Conservation (phyloP, 2,113 vertebrate genomes). For the Passer domesticus region DNA sequence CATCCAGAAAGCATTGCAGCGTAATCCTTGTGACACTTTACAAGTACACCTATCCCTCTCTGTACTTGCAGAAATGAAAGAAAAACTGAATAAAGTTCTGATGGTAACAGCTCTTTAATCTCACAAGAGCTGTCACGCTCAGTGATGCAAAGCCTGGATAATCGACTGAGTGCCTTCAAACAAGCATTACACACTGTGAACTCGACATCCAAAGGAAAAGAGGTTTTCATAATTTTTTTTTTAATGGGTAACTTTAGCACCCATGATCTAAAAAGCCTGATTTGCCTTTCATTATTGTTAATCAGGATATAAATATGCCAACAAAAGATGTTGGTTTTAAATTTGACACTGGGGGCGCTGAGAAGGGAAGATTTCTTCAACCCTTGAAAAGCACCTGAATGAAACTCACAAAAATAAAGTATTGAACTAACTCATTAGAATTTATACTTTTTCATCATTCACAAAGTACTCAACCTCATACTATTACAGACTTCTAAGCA, state of each 20-base stretch:
- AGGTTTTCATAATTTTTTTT: neutral
- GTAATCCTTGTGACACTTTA: neutral
- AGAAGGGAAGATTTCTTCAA: neutral
- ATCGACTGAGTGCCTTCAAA: neutral
- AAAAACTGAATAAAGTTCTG: constrained; percentile 20
- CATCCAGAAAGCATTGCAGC: neutral
- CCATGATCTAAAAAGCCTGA: neutral
- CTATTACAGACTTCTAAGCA: neutral
- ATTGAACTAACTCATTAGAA: neutral
- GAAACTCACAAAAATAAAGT: neutral
- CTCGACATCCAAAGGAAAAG: neutral
- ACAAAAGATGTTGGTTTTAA: neutral
- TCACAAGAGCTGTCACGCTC: neutral
- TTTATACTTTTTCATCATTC: neutral
- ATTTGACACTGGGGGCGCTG: neutral
- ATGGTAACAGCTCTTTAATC: constrained; percentile 23
- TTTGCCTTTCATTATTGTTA: neutral
- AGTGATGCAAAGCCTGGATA: neutral
- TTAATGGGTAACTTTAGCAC: neutral
- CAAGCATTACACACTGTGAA: neutral
- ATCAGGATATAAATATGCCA: neutral
- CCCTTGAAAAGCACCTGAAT: neutral
- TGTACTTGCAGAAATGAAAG: constrained; percentile 7
- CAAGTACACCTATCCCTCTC: neutral
- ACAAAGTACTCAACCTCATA: rapidly evolving